phyloP scores from a whole-genome alignment of 2,888 invertebrate species.

The Stegophylla sp. region DNA sequence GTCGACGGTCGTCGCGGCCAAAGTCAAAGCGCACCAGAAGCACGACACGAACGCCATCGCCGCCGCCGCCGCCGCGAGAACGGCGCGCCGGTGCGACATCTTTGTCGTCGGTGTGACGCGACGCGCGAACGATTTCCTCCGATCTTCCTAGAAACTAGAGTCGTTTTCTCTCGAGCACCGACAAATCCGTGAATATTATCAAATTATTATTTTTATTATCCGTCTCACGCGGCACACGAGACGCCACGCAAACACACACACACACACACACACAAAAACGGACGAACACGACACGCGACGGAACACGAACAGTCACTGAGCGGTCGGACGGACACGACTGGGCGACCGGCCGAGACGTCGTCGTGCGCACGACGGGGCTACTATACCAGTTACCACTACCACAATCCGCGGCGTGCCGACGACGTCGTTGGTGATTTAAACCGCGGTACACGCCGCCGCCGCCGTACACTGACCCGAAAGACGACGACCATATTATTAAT shows the following conservation, averaged over 20 bases:
- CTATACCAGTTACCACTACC: too few species aligned
- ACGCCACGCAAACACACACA: neutral
- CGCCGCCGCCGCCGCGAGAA: neutral
- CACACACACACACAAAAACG: neutral
- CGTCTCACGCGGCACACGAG: neutral
- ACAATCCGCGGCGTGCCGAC: too few species aligned
- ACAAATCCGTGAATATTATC: neutral
- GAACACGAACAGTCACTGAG: too few species aligned
- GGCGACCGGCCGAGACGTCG: too few species aligned
- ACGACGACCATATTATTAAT: too few species aligned
- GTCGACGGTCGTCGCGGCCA: neutral
- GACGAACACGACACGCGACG: too few species aligned
- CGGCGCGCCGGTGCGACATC: neutral
- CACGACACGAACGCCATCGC: neutral
- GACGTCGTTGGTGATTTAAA: neutral
- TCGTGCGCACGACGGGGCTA: too few species aligned
- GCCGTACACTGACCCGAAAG: conserved; percentile 4
- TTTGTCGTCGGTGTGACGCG: too few species aligned
- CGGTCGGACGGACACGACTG: too few species aligned
- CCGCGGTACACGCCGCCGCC: neutral
- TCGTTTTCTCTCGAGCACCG: neutral
- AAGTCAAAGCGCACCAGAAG: neutral
- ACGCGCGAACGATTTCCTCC: neutral
- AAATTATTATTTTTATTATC: neutral
- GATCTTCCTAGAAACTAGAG: neutral